Evolutionary conservation across 2,113 vertebrate genomes (phyloP), one percentile per base, ranked within the genome.

Genomic region (Ciconia stormi): DNA sequence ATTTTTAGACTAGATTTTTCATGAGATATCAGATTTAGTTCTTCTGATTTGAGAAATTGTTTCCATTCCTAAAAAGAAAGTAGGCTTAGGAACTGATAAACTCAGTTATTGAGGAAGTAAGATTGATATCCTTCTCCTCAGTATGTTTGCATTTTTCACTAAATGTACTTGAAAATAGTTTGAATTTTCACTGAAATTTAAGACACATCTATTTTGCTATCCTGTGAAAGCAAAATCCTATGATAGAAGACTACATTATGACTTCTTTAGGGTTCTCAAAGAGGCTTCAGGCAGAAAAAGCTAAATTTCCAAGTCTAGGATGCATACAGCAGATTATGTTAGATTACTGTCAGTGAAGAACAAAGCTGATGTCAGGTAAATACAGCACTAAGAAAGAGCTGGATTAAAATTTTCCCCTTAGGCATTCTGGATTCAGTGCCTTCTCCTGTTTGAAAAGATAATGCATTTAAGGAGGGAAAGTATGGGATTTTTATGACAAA

Each of bases 401-500:
- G 0, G 79, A 83, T 94, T 84, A 85, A 70, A 16, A 9, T 82
- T 56, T 90, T 81, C 63, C 34, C 27, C 29, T 22, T 49, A 81
- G 23, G 49, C 30, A 42, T 67, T 47, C 52, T 52, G 50, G 42
- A 71, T 69, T 70, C 15, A 52, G 8, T 58, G 22, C 19, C 62
- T n/a, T n/a, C 7, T 86, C n/a, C 87, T 82, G 80, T 80, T 87
- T 85, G 65, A 59, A 58, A 96, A 85, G 56, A 82, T 84, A 70
- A 77, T 78, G 16, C 58, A 89, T 26, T 32, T 49, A 90, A 94
- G 78, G 69, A 96, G 90, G 79, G n/a, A 36, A 93, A 86, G 22
- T 49, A 92, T 40, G 40, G 56, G 71, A 91, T 91, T 93, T 93
- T 91, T 93, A 89, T 92, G 69, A 77, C 44, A 91, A 89, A 95